These are phyloP conservation scores for Sebastiscus albofasciatus DNA, from an alignment of 2,797 vertebrate genomes.

Conservation along the genomic window DNA sequence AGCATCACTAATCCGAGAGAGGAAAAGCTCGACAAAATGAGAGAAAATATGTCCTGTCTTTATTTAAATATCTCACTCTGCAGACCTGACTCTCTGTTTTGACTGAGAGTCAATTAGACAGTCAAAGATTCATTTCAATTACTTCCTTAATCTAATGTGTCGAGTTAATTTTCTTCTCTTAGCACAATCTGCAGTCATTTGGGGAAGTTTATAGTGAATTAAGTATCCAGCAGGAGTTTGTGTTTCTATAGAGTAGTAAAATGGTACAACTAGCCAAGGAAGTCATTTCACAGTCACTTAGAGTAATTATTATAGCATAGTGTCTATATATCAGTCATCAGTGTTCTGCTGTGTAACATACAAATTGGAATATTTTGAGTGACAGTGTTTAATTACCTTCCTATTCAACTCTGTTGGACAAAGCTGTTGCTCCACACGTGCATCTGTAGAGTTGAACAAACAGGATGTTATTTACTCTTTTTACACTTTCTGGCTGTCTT, in stretches of 20 bases:
- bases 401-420: neutral
- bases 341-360: neutral
- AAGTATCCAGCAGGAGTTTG: neutral
- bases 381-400: neutral
- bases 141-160: constrained; percentile 31
- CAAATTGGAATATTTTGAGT: neutral
- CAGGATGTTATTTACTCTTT: neutral
- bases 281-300: constrained; percentile 33
- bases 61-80: constrained; percentile 38
- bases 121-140: constrained; percentile 47
- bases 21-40: constrained; percentile 17
- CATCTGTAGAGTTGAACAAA: neutral
- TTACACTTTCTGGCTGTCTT: neutral
- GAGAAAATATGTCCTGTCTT: constrained; percentile 5
- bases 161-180: constrained; percentile 37
- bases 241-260: constrained; percentile 17
- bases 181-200: constrained; percentile 42
- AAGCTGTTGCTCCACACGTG: neutral
- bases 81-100: constrained; percentile 23
- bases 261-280: neutral
- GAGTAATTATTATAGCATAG: neutral
- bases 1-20: constrained; percentile 11
- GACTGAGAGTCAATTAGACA: constrained; percentile 33
- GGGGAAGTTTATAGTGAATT: constrained; percentile 27
- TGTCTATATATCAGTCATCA: constrained; percentile 2